phyloP scores from a whole-genome alignment of 2,113 vertebrate genomes.

The Corvus cornix region DNA sequence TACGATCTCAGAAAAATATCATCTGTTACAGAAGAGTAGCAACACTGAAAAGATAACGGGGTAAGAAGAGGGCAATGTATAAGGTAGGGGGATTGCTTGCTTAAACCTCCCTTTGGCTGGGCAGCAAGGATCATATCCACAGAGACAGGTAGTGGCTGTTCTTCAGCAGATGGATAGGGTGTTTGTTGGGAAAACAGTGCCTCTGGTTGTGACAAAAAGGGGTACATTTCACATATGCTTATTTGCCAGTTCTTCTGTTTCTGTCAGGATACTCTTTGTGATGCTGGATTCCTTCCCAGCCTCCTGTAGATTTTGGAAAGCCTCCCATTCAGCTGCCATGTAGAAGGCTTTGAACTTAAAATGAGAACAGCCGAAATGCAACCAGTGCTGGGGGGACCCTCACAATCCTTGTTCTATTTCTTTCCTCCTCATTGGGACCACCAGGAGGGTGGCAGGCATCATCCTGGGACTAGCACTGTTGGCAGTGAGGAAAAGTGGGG shows the following conservation, averaged over 20 bases:
- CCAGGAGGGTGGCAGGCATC: not conserved
- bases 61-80: not conserved
- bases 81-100: not conserved
- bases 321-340: conserved; percentile 49
- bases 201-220: conserved; percentile 35
- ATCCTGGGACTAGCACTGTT: not conserved
- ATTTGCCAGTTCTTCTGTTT: conserved; percentile 47
- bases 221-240: not conserved
- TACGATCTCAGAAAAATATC: not conserved
- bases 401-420: not conserved
- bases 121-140: not conserved
- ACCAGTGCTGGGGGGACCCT: not conserved
- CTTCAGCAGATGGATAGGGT: not conserved
- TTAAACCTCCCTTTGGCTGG: not conserved
- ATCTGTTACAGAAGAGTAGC: not conserved
- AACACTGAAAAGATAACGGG: not conserved
- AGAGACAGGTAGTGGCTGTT: not conserved
- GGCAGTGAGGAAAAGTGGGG: not conserved
- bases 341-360: conserved; percentile 53
- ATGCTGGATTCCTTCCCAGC: conserved; percentile 57
- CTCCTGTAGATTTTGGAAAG: conserved; percentile 61
- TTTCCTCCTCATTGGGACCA: not conserved
- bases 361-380: not conserved
- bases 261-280: conserved; percentile 15
- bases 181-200: conserved; percentile 51